Base-by-base conservation (phyloP, 2,113 vertebrate genomes). In the Delphinapterus leucas region DNA sequence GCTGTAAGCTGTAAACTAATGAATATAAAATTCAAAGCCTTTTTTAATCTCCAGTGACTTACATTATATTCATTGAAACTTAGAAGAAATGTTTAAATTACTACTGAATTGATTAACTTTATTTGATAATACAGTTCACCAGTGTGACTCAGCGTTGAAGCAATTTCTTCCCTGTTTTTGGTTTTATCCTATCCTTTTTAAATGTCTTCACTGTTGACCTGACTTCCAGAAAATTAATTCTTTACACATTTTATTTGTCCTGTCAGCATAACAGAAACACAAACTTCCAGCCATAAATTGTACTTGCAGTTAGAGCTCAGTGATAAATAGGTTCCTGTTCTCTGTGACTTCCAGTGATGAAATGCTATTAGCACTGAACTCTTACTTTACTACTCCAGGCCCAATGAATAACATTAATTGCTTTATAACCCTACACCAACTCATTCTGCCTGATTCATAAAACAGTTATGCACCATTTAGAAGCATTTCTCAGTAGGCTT, bases 181-280 rank as follows among this genome's bases (percentile, higher is more conserved):
- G 6, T 49, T 25, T 58, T 73, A 6, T 73, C 31, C 23, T 74
- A 38, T 74, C 53, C 7, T 89, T 96, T 95, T 87, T 33, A 89
- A 94, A 96, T 91, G 12, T 95, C 79, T 93, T 96, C 76, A 74
- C 83, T 96, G 41, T 95, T 93, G 65, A 96, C 55, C 53, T 71
- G 63, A 85, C 33, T 97, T 93, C 49, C 38, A 84, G 70, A 97
- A 97, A 98, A 96, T 95, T 88, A 97, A 97, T 96, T 96, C 85
- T 88, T 96, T 61, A 86, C 18, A 83, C 65, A 93, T 96, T 95
- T 97, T 92, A 84, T 95, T 98, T 97, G 53, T 95, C 93, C 41
- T 94, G 8, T 73, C 80, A 36, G 21, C 58, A 67, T 91, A 97
- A 89, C 15, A 93, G 47, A 96, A 97, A 88, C 38, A 97, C 88